phyloP scores from a whole-genome alignment of 1,140 invertebrate genomes.

The Ptiloglossa arizonensis region DNA sequence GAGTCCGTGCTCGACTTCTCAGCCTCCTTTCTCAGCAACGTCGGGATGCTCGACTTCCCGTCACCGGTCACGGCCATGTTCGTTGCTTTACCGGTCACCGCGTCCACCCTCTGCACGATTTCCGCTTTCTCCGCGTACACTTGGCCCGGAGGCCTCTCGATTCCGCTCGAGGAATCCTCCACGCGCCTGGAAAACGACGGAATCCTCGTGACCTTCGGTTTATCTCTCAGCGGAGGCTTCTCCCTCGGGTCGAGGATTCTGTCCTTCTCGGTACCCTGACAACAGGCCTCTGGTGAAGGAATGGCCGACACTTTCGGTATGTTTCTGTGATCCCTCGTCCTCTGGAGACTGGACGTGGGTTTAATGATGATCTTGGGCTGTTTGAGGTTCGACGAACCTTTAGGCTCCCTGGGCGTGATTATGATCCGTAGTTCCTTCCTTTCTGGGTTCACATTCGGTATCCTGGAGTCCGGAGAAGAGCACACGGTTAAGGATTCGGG shows the following conservation, averaged over 20 bases:
- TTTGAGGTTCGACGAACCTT: conserved; percentile 52
- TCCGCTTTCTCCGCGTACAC: conserved; percentile 67
- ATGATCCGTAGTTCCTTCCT: conserved; percentile 67
- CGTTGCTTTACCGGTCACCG: conserved; percentile 49
- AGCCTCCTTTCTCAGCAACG: conserved; percentile 51
- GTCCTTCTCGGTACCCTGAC: conserved; percentile 61
- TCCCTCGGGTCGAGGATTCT: conserved; percentile 53
- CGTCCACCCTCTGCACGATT: conserved; percentile 66
- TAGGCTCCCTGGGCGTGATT: conserved; percentile 57
- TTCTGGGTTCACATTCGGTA: conserved; percentile 13
- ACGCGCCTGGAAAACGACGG: conserved; percentile 68
- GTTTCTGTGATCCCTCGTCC: conserved; percentile 72
- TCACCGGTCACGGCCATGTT: conserved; percentile 47
- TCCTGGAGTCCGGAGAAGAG: neutral
- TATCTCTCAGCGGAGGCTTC: conserved; percentile 68
- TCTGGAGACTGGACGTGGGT: conserved; percentile 75
- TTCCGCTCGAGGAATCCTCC: conserved; percentile 55
- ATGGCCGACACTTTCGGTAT: conserved; percentile 79
- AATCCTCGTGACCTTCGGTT: conserved; percentile 72
- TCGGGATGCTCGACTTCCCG: conserved; percentile 67
- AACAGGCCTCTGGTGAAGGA: conserved; percentile 70
- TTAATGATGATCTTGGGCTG: conserved; percentile 82
- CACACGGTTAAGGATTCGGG: neutral
- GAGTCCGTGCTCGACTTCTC: conserved; percentile 65
- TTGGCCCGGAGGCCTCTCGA: conserved; percentile 50